Conservation (phyloP, 1,140 invertebrate species). For the Bilobella aurantiaca region DNA sequence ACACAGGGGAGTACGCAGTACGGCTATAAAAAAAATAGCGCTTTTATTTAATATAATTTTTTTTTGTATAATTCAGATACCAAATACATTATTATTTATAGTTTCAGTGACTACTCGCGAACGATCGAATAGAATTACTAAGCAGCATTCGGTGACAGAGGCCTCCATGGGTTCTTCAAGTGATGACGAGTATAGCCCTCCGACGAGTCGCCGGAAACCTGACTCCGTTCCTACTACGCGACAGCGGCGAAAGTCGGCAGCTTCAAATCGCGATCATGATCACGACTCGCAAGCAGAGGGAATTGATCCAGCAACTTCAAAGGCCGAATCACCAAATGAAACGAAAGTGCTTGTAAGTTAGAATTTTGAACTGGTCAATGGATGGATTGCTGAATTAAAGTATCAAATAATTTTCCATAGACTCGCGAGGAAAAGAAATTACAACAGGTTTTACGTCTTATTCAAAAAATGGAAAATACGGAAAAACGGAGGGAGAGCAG, state of each 20-base stretch:
- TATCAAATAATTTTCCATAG: conserved; percentile 41
- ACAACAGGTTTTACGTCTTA: conserved; percentile 86
- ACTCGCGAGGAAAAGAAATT: conserved; percentile 91
- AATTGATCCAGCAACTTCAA: background rate
- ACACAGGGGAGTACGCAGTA: too few relatives aligned
- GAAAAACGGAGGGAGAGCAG: conserved; percentile 42
- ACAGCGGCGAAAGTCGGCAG: background rate
- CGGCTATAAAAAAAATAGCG: background rate
- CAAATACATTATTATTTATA: background rate
- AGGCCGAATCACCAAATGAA: background rate
- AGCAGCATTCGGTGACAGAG: background rate
- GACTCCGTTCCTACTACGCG: background rate
- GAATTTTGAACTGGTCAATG: background rate
- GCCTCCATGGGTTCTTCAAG: background rate
- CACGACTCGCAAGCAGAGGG: background rate
- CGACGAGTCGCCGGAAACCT: background rate
- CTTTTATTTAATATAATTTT: too few relatives aligned
- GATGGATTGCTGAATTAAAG: background rate
- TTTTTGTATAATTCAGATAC: background rate
- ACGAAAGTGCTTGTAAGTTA: background rate
- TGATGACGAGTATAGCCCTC: background rate
- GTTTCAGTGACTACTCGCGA: background rate
- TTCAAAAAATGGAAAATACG: conserved; percentile 52
- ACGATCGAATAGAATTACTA: background rate
- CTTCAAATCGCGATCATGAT: background rate